These are phyloP conservation scores for Orchestia grillus DNA, from an alignment of 1,140 invertebrate species.

Conservation along the genomic window DNA sequence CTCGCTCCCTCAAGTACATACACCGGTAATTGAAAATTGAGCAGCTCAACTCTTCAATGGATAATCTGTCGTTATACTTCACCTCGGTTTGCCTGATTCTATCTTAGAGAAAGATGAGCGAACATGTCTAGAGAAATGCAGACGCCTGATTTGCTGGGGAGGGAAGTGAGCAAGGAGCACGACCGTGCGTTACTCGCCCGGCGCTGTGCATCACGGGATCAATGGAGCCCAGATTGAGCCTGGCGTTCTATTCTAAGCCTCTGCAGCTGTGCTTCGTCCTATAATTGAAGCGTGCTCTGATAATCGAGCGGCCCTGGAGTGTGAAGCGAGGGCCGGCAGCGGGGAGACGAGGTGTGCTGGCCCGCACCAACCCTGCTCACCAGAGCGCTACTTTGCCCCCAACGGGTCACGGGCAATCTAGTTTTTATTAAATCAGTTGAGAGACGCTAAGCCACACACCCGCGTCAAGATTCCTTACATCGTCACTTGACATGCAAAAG, in stretches of 20 bases:
- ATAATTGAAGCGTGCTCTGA: background rate
- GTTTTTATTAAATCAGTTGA: too few relatives aligned
- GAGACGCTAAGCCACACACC: too few relatives aligned
- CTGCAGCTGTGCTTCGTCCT: background rate
- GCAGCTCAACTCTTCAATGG: too few relatives aligned
- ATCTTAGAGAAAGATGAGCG: too few relatives aligned
- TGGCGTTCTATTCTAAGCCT: background rate
- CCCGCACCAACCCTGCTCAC: background rate
- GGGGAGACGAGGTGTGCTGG: background rate
- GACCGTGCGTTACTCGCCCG: background rate
- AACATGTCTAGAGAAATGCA: too few relatives aligned
- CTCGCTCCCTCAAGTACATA: too few relatives aligned
- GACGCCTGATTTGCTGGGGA: too few relatives aligned
- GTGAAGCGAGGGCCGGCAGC: background rate
- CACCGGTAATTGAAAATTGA: too few relatives aligned
- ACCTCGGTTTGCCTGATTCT: too few relatives aligned
- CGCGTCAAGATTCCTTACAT: background rate
- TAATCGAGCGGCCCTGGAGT: background rate
- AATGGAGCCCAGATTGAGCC: background rate
- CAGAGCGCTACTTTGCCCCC: background rate
- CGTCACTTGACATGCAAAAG: background rate
- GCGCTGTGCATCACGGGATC: background rate
- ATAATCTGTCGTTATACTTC: too few relatives aligned
- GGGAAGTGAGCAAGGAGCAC: background rate
- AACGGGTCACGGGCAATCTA: too few relatives aligned